phyloP scores from a whole-genome alignment of 2,888 invertebrate species.

The Iselma pallidipennis region DNA sequence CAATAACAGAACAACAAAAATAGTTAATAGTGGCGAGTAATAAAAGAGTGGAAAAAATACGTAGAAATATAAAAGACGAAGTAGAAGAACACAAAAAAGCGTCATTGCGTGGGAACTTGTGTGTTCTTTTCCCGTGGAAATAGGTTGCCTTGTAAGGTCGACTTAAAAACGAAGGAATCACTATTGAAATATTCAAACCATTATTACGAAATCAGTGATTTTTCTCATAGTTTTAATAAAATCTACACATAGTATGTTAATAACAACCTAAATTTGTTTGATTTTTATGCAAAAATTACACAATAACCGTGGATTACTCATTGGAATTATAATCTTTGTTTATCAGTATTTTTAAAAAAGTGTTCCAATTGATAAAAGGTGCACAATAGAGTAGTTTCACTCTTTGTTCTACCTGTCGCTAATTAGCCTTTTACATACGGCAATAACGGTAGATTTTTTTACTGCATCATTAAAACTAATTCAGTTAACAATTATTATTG shows the following conservation, averaged over 20 bases:
- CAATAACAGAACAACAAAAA: not conserved
- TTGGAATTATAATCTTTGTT: too few species aligned
- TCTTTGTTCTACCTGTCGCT: too few species aligned
- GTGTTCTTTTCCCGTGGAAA: conserved; percentile 40
- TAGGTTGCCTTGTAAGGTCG: conserved; percentile 43
- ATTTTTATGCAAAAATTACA: too few species aligned
- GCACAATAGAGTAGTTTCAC: too few species aligned
- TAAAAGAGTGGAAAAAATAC: not conserved
- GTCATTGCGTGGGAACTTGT: conserved; percentile 34
- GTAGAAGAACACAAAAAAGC: conserved; percentile 16
- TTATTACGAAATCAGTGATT: not conserved
- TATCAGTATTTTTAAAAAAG: too few species aligned
- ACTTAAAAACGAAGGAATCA: too few species aligned
- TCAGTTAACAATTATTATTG: not conserved
- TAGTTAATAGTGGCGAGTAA: not conserved
- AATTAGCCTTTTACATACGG: too few species aligned
- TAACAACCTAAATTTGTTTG: too few species aligned
- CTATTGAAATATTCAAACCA: conserved; percentile 6
- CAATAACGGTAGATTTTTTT: conserved; percentile 7
- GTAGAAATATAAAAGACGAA: not conserved
- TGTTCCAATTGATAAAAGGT: too few species aligned
- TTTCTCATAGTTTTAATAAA: too few species aligned
- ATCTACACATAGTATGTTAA: too few species aligned
- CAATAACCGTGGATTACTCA: too few species aligned
- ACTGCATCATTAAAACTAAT: conserved; percentile 4